phyloP scores from a whole-genome alignment of 2,113 vertebrate species.

The Ciconia boyciana region DNA sequence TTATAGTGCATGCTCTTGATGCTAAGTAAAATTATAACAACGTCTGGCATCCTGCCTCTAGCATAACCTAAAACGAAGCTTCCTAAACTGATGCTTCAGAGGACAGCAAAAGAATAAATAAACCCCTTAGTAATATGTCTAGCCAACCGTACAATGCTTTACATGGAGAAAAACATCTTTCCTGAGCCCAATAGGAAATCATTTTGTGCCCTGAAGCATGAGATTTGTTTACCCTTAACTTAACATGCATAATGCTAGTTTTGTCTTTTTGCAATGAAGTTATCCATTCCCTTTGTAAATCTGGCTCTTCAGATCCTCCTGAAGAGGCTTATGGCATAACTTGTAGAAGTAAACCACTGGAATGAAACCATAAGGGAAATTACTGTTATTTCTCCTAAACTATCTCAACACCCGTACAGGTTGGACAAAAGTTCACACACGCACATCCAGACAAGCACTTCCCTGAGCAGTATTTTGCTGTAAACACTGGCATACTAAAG shows the following conservation, averaged over 20 bases:
- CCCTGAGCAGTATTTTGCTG: neutral
- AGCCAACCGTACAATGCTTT: slow-evolving; percentile 32
- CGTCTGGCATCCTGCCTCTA: neutral
- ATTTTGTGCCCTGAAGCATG: slow-evolving; percentile 55
- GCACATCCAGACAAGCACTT: neutral
- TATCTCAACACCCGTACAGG: neutral
- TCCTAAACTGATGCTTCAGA: slow-evolving; percentile 51
- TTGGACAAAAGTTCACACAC: neutral
- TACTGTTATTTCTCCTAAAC: slow-evolving; percentile 4
- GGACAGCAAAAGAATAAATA: slow-evolving; percentile 46
- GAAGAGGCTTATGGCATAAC: neutral
- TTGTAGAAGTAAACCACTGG: slow-evolving; percentile 26
- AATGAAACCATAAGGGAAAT: slow-evolving; percentile 28
- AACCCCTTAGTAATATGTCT: slow-evolving; percentile 2
- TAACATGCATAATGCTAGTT: slow-evolving; percentile 48
- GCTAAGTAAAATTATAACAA: neutral
- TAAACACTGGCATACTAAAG: neutral
- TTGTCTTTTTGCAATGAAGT: slow-evolving; percentile 45
- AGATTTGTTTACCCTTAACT: slow-evolving; percentile 57
- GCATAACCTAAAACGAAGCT: neutral
- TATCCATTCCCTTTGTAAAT: slow-evolving; percentile 20
- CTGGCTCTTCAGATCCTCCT: neutral
- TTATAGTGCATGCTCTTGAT: neutral
- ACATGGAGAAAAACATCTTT: slow-evolving; percentile 53
- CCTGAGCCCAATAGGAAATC: slow-evolving; percentile 53